phyloP scores from a whole-genome alignment of 1,140 invertebrate genomes.

The Eufriesea mexicana region DNA sequence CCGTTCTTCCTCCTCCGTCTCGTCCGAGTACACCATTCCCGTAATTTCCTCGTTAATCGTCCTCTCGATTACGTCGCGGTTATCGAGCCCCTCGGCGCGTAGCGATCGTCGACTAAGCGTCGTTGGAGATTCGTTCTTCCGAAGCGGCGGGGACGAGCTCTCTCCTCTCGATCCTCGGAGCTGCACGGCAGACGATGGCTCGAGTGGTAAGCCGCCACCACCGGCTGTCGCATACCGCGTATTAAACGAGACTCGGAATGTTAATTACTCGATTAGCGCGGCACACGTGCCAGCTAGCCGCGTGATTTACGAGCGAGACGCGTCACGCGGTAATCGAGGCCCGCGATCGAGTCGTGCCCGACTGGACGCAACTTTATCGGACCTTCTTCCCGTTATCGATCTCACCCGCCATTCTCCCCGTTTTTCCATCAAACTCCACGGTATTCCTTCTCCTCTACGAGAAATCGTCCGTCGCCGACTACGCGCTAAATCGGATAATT shows the following conservation, averaged over 20 bases:
- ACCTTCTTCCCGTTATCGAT: conserved; percentile 59
- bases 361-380: conserved; percentile 60
- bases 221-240: conserved; percentile 49
- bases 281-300: conserved; percentile 58
- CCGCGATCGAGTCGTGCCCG: conserved; percentile 4
- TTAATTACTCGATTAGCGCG: conserved; percentile 68
- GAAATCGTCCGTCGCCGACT: background rate
- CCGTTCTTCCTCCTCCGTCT: too few relatives aligned
- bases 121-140: too few relatives aligned
- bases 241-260: conserved; percentile 68
- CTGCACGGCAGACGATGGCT: too few relatives aligned
- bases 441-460: background rate
- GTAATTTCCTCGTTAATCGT: background rate
- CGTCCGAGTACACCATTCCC: too few relatives aligned
- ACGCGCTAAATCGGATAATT: too few relatives aligned
- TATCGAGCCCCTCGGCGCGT: too few relatives aligned
- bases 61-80: background rate
- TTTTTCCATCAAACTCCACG: background rate
- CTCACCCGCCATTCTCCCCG: background rate
- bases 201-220: conserved; percentile 4
- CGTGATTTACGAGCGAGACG: conserved; percentile 58
- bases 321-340: conserved; percentile 48
- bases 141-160: too few relatives aligned
- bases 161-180: too few relatives aligned
- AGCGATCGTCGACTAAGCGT: too few relatives aligned